Evolutionary conservation across 2,888 invertebrate species (phyloP), one percentile per base, ranked within the genome.

Genomic region (Sturmia bella): DNA sequence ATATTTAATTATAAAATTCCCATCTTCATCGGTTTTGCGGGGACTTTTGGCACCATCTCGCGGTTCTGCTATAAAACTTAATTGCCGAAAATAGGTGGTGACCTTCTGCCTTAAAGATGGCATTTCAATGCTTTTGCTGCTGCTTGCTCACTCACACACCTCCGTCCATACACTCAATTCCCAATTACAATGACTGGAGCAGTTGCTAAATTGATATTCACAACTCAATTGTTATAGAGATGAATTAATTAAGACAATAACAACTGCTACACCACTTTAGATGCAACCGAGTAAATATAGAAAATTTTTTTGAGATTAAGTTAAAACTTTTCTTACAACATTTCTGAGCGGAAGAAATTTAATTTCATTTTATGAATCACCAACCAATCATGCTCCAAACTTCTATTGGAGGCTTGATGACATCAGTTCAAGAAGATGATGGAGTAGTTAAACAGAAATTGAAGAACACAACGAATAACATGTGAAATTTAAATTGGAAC

Each of bases 81-180:
- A 91, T 89, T 95, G 95, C 84, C 95, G 92, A 89, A 95, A 94
- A 89, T 95, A 94, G 83, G 94, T 94, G 83, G 94, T 93, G 85
- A 95, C 94, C 89, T 93, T 93, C 91, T 95, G 94, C 73, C 94
- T 91, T 86, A 95, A 91, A 77, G 94, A 94, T 86, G 95, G 94
- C 95, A 95, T 95, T 32, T 48, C 41, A 64, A 37, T 54, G 76
- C 13, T 61, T 17, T 27, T 68, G 50, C 45, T 41, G 37, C 12
- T 48, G 21, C 50, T 24, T 24, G 0, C 39, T 15, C 59, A 21
- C 37, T 54, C 21, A 61, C 39, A 43, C 21, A 32, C 45, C 37
- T 7, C 50, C 19, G 7, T 52, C n/a, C n/a, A n/a, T n/a, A n/a
- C n/a, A n/a, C 3, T 3, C 27, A 27, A 27, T 27, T 27, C 27